Conservation (phyloP, 1,140 invertebrate species). For the Theocolax elegans region DNA sequence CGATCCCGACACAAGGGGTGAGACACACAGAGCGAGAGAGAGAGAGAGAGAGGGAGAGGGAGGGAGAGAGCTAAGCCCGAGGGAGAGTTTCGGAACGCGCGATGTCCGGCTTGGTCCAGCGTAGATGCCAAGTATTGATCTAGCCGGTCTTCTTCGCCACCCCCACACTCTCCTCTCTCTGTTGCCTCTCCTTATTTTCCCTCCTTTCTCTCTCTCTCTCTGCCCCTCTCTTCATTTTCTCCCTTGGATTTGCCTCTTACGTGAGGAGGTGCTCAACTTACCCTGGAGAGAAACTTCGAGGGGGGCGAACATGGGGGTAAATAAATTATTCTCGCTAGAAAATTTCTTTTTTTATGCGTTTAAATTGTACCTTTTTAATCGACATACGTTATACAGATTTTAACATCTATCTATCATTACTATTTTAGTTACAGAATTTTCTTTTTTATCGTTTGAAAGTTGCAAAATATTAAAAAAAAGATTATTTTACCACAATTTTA, state of each 20-base stretch:
- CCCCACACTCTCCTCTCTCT: constrained; percentile 47
- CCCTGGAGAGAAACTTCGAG: constrained; percentile 2
- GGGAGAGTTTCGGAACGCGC: constrained; percentile 59
- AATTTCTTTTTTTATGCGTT: constrained; percentile 27
- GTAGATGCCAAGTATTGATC: constrained; percentile 68
- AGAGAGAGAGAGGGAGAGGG: constrained; percentile 12
- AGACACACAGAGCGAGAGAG: constrained; percentile 19
- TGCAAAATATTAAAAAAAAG: no score
- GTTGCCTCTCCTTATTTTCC: constrained; percentile 45
- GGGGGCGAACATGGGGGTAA: neutral
- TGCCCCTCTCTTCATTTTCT: constrained; percentile 38
- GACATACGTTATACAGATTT: neutral
- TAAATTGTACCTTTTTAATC: constrained; percentile 16
- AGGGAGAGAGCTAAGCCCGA: no score
- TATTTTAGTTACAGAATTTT: no score
- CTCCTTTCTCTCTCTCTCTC: constrained; percentile 32
- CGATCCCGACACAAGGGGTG: neutral
- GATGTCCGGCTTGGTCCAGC: constrained; percentile 67
- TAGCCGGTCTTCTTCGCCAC: constrained; percentile 60
- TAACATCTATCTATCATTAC: no score
- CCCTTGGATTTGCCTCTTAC: constrained; percentile 48
- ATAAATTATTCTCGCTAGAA: constrained; percentile 17
- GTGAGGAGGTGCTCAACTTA: constrained; percentile 44
- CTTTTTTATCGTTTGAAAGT: no score
- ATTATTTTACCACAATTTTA: no score